Evolutionary conservation across 2,888 invertebrate species (phyloP).

Genomic region (Drosophila percnosoma): DNA sequence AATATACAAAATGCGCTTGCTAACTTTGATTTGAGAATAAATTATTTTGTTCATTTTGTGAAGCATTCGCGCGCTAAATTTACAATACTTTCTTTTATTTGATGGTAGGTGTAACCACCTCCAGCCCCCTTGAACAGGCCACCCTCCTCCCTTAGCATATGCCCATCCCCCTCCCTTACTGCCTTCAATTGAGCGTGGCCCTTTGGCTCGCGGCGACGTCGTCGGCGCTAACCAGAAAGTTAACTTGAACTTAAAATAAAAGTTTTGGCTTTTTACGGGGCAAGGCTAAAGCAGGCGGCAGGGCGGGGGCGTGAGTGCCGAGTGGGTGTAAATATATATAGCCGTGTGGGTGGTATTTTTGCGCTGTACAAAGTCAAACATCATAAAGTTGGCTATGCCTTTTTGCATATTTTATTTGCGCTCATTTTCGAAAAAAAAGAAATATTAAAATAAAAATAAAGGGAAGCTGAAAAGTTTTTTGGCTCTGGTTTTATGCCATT

Average conservation of each 20-base stretch:
- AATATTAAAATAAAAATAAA: slow-evolving; percentile 10
- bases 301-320: neutral
- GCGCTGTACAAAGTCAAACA: slow-evolving; percentile 77
- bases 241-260: slow-evolving; percentile 81
- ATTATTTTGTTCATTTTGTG: slow-evolving; percentile 72
- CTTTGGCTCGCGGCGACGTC: slow-evolving; percentile 46
- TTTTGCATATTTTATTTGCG: slow-evolving; percentile 82
- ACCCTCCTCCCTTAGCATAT: neutral
- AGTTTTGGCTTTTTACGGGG: slow-evolving; percentile 63
- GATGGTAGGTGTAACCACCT: neutral
- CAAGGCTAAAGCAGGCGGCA: slow-evolving; percentile 5
- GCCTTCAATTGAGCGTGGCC: slow-evolving; percentile 15
- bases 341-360: slow-evolving; percentile 23
- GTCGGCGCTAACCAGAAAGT: slow-evolving; percentile 75
- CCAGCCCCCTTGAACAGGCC: neutral
- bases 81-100: slow-evolving; percentile 40
- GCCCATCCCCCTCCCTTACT: neutral
- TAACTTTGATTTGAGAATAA: slow-evolving; percentile 81
- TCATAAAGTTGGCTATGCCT: slow-evolving; percentile 82
- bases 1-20: slow-evolving; percentile 77
- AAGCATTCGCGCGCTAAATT: slow-evolving; percentile 49
- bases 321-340: neutral
- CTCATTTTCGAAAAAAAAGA: slow-evolving; percentile 61
- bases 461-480: slow-evolving; percentile 53
- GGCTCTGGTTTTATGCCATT: slow-evolving; percentile 63